phyloP scores from a whole-genome alignment of 2,113 vertebrate genomes.

The Uria lomvia region DNA sequence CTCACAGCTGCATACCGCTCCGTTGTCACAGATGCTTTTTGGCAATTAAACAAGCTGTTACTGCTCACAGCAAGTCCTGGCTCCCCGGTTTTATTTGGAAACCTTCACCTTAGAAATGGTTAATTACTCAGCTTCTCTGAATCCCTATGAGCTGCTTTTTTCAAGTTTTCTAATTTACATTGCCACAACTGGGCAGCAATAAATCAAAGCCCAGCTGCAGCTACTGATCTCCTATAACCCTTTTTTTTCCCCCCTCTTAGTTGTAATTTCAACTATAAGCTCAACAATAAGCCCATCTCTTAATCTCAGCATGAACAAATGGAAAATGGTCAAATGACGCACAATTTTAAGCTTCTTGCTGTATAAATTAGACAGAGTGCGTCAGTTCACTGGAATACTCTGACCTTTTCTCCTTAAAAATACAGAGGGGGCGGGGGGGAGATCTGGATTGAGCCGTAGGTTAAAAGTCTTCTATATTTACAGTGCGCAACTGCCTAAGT shows the following conservation, averaged over 20 bases:
- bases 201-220: constrained; percentile 55
- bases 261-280: constrained; percentile 71
- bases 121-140: not conserved
- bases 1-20: not conserved
- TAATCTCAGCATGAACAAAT: constrained; percentile 72
- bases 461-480: constrained; percentile 56
- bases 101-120: constrained; percentile 1
- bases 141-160: constrained; percentile 9
- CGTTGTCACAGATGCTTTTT: not conserved
- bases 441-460: constrained; percentile 26
- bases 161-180: constrained; percentile 32
- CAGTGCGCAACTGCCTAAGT: constrained; percentile 24
- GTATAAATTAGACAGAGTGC: constrained; percentile 68
- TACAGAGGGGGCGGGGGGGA: not conserved
- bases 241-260: constrained; percentile 11
- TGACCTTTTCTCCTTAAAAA: constrained; percentile 75
- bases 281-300: constrained; percentile 67
- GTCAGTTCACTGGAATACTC: constrained; percentile 72
- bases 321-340: constrained; percentile 74
- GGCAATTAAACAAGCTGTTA: not conserved
- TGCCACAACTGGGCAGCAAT: constrained; percentile 3
- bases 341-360: constrained; percentile 66
- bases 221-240: constrained; percentile 50
- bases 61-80: not conserved
- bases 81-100: not conserved